Conservation (phyloP, 2,113 vertebrate genomes). For the Promerops cafer region DNA sequence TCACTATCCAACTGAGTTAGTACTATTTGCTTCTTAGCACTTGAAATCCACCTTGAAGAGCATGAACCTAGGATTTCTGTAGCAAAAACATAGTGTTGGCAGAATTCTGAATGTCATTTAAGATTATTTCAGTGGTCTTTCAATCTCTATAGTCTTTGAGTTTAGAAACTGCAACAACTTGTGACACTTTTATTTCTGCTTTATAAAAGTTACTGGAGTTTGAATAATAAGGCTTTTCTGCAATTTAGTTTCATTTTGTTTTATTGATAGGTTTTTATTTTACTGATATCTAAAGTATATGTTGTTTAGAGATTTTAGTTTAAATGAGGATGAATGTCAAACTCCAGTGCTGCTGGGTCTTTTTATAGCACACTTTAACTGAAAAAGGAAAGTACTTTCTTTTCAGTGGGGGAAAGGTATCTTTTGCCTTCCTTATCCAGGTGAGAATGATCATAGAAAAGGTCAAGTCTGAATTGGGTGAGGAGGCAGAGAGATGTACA, state of each 20-base stretch:
- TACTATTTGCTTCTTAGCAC: not conserved
- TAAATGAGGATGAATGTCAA: not conserved
- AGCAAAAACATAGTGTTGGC: slow-evolving; percentile 19
- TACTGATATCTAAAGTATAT: not conserved
- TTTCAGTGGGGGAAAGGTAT: not conserved
- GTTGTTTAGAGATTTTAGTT: not conserved
- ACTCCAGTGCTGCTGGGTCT: not conserved
- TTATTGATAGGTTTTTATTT: not conserved
- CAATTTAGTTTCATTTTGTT: not conserved
- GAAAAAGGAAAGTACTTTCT: not conserved
- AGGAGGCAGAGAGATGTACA: not conserved
- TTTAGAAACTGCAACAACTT: not conserved
- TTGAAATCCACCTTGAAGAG: slow-evolving; percentile 50
- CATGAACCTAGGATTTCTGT: slow-evolving; percentile 34
- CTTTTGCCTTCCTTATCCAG: not conserved
- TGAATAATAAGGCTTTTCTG: not conserved
- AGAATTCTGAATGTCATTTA: not conserved
- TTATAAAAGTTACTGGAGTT: not conserved
- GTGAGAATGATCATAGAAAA: not conserved
- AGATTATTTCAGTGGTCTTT: slow-evolving; percentile 10
- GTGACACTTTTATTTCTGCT: not conserved
- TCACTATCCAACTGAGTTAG: slow-evolving; percentile 21
- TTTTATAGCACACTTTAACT: not conserved
- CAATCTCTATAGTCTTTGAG: not conserved
- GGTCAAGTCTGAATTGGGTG: not conserved